Percentiles rank a stretch among this genome's conserved stretches.
Evolutionary conservation across 2,888 invertebrate species (phyloP).

Genomic region (Leptura quadrifasciata): DNA sequence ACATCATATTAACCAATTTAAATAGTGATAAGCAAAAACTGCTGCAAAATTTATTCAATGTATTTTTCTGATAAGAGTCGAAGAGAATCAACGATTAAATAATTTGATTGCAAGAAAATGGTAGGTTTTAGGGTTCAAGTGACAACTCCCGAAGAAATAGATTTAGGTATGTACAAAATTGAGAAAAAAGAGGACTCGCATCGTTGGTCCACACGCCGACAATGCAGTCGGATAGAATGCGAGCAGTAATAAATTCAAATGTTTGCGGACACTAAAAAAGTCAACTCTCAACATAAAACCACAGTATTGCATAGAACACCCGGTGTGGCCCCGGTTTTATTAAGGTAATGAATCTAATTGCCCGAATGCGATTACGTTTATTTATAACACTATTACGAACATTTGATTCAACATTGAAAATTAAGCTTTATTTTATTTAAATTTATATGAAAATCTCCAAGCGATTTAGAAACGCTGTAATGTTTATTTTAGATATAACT

Average conservation of each 20-base stretch:
- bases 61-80: not conserved
- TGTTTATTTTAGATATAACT: no score
- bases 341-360: conserved; percentile 44
- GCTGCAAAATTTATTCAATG: not conserved
- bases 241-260: conserved; percentile 43
- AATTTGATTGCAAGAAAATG: conserved; percentile 1
- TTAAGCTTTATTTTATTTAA: conserved; percentile 33
- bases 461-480: not conserved
- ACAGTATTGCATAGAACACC: conserved; percentile 20
- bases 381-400: conserved; percentile 32
- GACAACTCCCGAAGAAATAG: conserved; percentile 28
- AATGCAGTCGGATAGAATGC: conserved; percentile 39
- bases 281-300: conserved; percentile 34
- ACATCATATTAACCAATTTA: no score
- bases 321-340: conserved; percentile 31
- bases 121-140: conserved; percentile 15
- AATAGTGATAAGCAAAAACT: no score
- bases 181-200: conserved; percentile 13
- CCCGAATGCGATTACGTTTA: conserved; percentile 34
- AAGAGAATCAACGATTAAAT: not conserved
- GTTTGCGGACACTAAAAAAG: conserved; percentile 38
- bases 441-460: not conserved
- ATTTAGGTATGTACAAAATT: conserved; percentile 27
- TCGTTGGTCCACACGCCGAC: conserved; percentile 41
- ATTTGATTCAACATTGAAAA: conserved; percentile 29